A percentile compares a stretch with the other conserved stretches of the same genome.
These are phyloP conservation scores for Netelia inedita DNA, from an alignment of 2,888 invertebrate species.

Conservation along the genomic window DNA sequence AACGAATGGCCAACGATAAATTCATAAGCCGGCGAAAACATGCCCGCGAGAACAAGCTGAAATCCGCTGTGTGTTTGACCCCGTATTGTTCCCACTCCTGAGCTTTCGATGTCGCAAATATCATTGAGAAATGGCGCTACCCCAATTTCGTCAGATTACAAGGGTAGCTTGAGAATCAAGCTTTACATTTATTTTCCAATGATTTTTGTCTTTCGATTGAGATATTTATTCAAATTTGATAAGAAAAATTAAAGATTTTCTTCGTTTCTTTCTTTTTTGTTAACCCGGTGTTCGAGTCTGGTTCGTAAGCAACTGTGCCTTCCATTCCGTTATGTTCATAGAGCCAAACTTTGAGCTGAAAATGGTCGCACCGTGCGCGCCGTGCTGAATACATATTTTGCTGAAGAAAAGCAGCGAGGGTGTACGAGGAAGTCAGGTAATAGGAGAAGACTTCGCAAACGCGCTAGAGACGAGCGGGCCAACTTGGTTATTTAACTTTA, in stretches of 20 bases:
- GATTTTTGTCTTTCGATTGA: neutral
- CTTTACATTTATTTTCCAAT: neutral
- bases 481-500: constrained; percentile 74
- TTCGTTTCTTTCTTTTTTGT: neutral
- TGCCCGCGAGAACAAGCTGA: constrained; percentile 74
- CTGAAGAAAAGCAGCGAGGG: constrained; percentile 51
- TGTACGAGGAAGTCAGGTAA: constrained; percentile 60
- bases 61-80: constrained; percentile 53
- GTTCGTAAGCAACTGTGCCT: constrained; percentile 26
- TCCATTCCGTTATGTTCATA: constrained; percentile 4
- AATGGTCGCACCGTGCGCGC: constrained; percentile 55
- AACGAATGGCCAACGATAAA: constrained; percentile 84
- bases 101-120: constrained; percentile 31
- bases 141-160: too few species aligned
- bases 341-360: constrained; percentile 50
- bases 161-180: too few species aligned
- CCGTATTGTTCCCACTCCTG: constrained; percentile 35
- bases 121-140: neutral
- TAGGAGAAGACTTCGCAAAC: constrained; percentile 62
- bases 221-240: neutral
- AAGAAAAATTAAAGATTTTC: neutral
- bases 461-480: constrained; percentile 48
- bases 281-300: constrained; percentile 22
- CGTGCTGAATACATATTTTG: constrained; percentile 57
- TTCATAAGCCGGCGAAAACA: constrained; percentile 84